Evolutionary conservation across 2,797 vertebrate species (phyloP), one percentile per base, ranked within the genome.

Genomic region (Falco biarmicus): DNA sequence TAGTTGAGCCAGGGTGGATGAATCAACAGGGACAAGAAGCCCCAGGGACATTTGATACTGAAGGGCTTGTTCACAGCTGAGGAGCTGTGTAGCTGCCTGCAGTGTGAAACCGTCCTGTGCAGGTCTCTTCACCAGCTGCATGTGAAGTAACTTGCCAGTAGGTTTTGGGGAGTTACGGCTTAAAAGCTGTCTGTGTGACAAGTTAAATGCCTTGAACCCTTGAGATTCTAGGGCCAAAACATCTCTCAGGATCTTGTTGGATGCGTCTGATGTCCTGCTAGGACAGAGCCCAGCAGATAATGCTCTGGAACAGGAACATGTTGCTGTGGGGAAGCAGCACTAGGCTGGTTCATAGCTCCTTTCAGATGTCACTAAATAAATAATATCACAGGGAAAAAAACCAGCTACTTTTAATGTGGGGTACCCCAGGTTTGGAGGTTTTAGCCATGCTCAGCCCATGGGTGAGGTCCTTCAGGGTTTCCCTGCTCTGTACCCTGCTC

Each of bases 1-100:
- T 28, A 78, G 47, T 37, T 69, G 82, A 9, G 51, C 31, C 19
- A 1, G n/a, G n/a, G 22, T 2, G 2, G 0, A 3, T 10, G 13
- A 29, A 6, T 71, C 75, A 29, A 10, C 13, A 32, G 39, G 28
- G 26, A 21, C 29, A 6, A 81, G 51, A 11, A 73, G 41, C 43
- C 50, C 37, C 53, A 51, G 78, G 43, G 63, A 25, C 2, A 3
- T 45, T 50, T 28, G 51, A 25, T n/a, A 4, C 28, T 25, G 20
- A 50, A 66, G 63, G 28, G 18, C 2, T 84, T 51, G 61, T 21
- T 54, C 43, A 5, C 4, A 75, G n/a, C 41, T 78, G 31, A 41
- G 65, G 50, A 19, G 11, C 32, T 32, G 26, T 15, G 64, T 19
- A 54, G 75, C 63, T 73, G 41, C 19, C 51, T 53, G n/a, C 15